These are phyloP conservation scores for Dermatemys mawii DNA, from an alignment of 2,113 vertebrate species.

Conservation along the genomic window DNA sequence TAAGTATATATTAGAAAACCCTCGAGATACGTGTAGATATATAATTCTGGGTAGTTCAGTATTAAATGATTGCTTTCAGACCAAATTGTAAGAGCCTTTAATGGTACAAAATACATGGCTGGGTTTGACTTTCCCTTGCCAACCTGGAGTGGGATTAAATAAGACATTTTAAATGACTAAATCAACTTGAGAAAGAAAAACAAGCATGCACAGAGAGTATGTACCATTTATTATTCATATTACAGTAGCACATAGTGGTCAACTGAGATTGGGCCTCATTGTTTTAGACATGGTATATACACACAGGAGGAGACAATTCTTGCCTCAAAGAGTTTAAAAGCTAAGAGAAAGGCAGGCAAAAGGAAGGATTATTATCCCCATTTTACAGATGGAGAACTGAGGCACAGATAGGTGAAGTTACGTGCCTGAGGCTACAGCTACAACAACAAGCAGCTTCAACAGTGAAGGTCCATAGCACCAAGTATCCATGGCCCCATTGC, in stretches of 20 bases:
- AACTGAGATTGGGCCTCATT: neutral
- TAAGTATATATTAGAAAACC: constrained; percentile 66
- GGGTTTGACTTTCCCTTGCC: constrained; percentile 33
- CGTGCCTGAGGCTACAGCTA: neutral
- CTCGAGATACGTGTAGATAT: constrained; percentile 64
- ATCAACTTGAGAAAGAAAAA: neutral
- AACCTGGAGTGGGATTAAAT: neutral
- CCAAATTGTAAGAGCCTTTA: constrained; percentile 26
- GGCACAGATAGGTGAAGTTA: neutral
- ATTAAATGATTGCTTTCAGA: constrained; percentile 59
- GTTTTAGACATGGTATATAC: neutral
- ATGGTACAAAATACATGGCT: neutral
- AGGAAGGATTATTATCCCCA: neutral
- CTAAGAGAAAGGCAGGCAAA: neutral
- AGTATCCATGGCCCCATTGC: too few species aligned
- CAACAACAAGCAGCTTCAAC: neutral
- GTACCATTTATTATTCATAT: neutral
- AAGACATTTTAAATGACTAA: neutral
- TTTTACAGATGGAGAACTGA: neutral
- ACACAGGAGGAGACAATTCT: accelerated
- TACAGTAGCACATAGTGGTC: neutral
- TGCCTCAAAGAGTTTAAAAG: neutral
- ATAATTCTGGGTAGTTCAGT: constrained; percentile 63
- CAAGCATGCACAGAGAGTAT: neutral
- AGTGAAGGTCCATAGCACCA: neutral